Percentiles rank a stretch among this genome's conserved stretches.
Conservation (phyloP, 2,113 vertebrate species). For the Phylloscopus whistleri region DNA sequence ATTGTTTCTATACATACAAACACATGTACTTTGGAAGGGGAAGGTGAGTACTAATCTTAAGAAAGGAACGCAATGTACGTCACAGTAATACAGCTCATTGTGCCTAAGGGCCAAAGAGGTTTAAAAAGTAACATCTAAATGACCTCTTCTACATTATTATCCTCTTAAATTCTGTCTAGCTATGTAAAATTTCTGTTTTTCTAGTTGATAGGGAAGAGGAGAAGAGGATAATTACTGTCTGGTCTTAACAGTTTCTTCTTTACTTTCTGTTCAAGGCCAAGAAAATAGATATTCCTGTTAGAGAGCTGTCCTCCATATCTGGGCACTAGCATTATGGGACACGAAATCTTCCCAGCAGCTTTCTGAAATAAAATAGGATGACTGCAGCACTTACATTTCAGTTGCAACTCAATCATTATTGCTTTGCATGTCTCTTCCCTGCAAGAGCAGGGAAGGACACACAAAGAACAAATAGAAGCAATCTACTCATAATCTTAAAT, state of each 20-base stretch:
- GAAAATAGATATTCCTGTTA: background rate
- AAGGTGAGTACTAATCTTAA: background rate
- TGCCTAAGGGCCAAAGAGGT: background rate
- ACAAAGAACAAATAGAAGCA: background rate
- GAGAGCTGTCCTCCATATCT: background rate
- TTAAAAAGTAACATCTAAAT: background rate
- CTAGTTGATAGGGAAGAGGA: background rate
- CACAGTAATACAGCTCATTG: background rate
- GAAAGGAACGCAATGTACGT: background rate
- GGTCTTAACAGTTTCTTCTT: background rate
- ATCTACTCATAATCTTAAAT: background rate
- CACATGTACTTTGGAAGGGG: background rate
- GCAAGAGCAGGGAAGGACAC: background rate
- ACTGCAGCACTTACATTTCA: background rate
- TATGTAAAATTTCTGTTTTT: background rate
- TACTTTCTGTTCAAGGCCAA: background rate
- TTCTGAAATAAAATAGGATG: background rate
- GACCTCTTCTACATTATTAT: background rate
- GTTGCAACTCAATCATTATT: background rate
- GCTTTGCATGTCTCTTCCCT: background rate
- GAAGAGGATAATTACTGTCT: background rate
- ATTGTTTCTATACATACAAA: background rate
- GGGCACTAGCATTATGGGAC: background rate
- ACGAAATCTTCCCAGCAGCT: background rate
- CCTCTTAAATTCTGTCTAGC: background rate